Evolutionary conservation across 2,113 vertebrate genomes (phyloP).

Genomic region (Eulemur macaco): DNA sequence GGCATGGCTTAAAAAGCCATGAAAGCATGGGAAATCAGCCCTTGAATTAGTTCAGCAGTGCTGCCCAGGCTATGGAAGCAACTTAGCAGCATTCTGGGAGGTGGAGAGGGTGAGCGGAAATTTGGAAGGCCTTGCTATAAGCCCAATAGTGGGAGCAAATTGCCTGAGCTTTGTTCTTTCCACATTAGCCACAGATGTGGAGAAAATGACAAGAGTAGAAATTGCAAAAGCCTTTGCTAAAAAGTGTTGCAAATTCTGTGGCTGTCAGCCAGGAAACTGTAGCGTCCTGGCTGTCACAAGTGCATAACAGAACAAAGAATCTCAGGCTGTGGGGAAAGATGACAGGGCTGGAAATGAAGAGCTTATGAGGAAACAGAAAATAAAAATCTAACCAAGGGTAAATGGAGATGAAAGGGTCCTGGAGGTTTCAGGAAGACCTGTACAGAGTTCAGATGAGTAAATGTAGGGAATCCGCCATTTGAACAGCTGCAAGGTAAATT

Average conservation of each 20-base stretch:
- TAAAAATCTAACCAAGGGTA: constrained; percentile 54
- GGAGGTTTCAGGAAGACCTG: neutral
- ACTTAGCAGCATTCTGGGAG: neutral
- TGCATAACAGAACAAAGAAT: constrained; percentile 55
- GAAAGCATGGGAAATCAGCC: neutral
- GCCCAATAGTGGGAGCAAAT: constrained; percentile 47
- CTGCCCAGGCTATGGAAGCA: neutral
- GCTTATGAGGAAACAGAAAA: constrained; percentile 51
- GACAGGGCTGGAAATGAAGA: constrained; percentile 48
- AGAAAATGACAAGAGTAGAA: constrained; percentile 68
- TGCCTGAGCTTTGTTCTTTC: constrained; percentile 61
- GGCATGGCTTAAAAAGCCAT: neutral
- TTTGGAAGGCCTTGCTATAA: constrained; percentile 1
- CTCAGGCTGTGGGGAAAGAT: constrained; percentile 19
- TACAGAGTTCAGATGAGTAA: neutral
- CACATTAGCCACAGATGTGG: constrained; percentile 61
- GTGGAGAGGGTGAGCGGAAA: neutral
- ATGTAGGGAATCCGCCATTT: neutral
- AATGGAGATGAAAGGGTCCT: constrained; percentile 51
- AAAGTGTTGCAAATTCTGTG: constrained; percentile 62
- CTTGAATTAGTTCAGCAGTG: neutral
- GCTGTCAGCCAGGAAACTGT: constrained; percentile 63
- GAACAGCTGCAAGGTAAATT: neutral
- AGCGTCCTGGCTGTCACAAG: constrained; percentile 31
- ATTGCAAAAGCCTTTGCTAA: constrained; percentile 47